These are phyloP conservation scores for Progne subis DNA, from an alignment of 2,113 vertebrate genomes.

Conservation along the genomic window DNA sequence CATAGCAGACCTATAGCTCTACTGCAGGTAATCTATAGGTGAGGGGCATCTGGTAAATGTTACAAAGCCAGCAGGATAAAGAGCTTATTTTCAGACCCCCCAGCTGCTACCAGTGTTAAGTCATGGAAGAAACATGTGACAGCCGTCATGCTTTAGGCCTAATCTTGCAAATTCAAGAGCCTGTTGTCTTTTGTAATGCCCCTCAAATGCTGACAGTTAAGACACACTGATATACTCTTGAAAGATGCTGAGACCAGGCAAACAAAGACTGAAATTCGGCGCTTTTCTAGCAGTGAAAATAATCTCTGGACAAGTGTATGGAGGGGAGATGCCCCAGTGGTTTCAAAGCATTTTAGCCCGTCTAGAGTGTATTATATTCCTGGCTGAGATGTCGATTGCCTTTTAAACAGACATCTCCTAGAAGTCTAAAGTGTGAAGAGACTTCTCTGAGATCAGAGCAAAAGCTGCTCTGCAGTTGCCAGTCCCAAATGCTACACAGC, in stretches of 20 bases:
- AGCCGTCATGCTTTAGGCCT: neutral
- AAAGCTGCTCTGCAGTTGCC: neutral
- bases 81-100: neutral
- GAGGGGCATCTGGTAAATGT: neutral
- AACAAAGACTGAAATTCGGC: neutral
- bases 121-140: neutral
- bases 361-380: neutral
- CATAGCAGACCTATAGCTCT: neutral
- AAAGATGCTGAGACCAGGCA: neutral
- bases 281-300: neutral
- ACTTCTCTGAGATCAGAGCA: neutral
- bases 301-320: fast-evolving
- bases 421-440: neutral
- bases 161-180: neutral
- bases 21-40: neutral
- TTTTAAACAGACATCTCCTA: neutral
- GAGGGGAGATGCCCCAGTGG: neutral
- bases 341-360: neutral
- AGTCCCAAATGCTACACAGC: neutral
- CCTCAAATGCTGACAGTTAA: neutral
- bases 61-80: neutral
- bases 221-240: neutral
- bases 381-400: fast-evolving
- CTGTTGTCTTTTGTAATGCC: neutral
- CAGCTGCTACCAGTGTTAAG: neutral